Percentiles rank a stretch among this genome's conserved stretches.
These are phyloP conservation scores for Tridacna gigas DNA, from an alignment of 2,888 invertebrate species.

Conservation along the genomic window DNA sequence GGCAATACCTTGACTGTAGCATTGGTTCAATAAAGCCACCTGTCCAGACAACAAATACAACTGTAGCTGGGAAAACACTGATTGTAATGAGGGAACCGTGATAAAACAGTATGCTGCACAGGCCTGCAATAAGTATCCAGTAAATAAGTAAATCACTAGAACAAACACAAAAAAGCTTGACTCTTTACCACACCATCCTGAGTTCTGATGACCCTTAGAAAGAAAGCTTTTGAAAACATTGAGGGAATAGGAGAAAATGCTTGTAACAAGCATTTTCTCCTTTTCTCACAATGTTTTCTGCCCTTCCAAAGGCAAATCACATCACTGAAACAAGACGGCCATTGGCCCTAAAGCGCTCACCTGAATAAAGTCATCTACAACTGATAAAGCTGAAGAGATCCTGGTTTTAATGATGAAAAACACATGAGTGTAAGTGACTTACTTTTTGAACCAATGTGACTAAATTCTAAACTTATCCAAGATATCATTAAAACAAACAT, in stretches of 20 bases:
- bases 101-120: constrained; percentile 98
- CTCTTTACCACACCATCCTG: too few relatives aligned
- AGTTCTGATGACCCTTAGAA: too few relatives aligned
- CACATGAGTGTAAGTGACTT: too few relatives aligned
- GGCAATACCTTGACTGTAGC: constrained; percentile 91
- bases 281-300: background rate
- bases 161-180: background rate
- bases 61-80: constrained; percentile 91
- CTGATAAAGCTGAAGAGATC: too few relatives aligned
- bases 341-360: too few relatives aligned
- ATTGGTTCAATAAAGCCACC: constrained; percentile 94
- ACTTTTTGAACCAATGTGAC: too few relatives aligned
- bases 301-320: background rate
- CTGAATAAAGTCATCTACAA: too few relatives aligned
- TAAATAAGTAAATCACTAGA: background rate
- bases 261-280: background rate
- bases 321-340: too few relatives aligned
- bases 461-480: too few relatives aligned
- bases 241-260: background rate
- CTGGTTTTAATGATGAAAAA: too few relatives aligned
- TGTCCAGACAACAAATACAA: constrained; percentile 95
- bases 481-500: too few relatives aligned
- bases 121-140: constrained; percentile 86
- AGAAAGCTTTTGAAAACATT: background rate
- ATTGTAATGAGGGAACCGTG: constrained; percentile 96